Base-by-base conservation (phyloP, 2,797 vertebrate genomes). In the Ambastaia sidthimunki region DNA sequence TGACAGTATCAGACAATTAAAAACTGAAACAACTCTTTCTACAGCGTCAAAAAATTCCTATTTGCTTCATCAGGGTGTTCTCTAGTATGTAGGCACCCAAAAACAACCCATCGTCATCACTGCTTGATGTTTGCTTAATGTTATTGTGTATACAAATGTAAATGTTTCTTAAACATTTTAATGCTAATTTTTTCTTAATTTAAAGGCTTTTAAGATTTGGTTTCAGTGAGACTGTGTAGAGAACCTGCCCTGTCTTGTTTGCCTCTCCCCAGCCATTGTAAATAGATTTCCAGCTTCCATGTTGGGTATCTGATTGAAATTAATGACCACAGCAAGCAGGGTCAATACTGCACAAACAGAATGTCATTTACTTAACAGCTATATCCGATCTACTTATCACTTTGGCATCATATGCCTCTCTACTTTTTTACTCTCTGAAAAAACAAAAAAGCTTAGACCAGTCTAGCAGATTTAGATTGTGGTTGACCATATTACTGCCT, bases 291-390 rank as follows among this genome's bases (percentile, higher is more conserved):
- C 25, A 47, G 37, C 55, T 59, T 70, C 52, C 50, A 66, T 57
- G 59, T 37, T 75, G 80, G 65, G 78, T 11, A 19, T n/a, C 74
- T 86, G 84, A 84, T 85, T 83, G 74, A 83, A 83, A 83, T 83
- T 63, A 86, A 80, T 78, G 77, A 82, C 82, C 48, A 48, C 60
- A 47, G 21, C 19, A 54, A 31, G 25, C 73, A 63, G 76, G 76
- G 82, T 82, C 81, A 86, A 71, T 83, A 79, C 79, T 54, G 80
- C 41, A 80, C 76, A 82, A 78, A 82, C 71, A 79, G 72, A 79
- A 74, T 77, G 76, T 77, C 71, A 62, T 78, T 81, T 65, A 31
- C 21, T 69, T 69, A 23, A 59, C 19, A 13, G 6, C 47, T 55
- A 68, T 37, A 74, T 70, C 47, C 52, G 12, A 55, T 71, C 21